Evolutionary conservation across 2,888 invertebrate species (phyloP).

Genomic region (Hydrotaea diabolus): DNA sequence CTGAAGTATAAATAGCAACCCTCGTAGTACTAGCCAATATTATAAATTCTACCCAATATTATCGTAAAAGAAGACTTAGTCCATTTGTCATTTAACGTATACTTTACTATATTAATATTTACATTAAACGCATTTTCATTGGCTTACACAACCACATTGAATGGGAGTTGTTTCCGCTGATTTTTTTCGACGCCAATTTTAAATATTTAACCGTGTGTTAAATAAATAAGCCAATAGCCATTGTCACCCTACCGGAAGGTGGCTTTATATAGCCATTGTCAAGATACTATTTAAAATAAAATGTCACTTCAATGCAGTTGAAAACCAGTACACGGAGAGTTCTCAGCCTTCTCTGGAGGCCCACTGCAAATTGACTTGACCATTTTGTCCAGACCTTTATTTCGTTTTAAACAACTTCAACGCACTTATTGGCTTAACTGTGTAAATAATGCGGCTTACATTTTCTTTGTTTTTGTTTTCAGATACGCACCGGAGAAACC

Average conservation of each 20-base stretch:
- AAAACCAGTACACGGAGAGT: too few relatives aligned
- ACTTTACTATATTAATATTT: not conserved
- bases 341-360: too few relatives aligned
- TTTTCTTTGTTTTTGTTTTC: too few relatives aligned
- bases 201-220: slow-evolving; percentile 10
- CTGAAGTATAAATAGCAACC: too few relatives aligned
- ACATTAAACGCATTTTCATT: slow-evolving; percentile 28
- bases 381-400: not conserved
- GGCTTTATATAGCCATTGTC: too few relatives aligned
- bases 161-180: not conserved
- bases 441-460: not conserved
- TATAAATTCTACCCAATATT: too few relatives aligned
- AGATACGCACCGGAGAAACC: too few relatives aligned
- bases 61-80: not conserved
- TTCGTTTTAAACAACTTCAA: not conserved
- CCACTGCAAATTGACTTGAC: too few relatives aligned
- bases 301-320: too few relatives aligned
- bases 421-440: not conserved
- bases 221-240: not conserved
- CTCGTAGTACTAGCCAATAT: too few relatives aligned
- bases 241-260: not conserved
- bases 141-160: slow-evolving; percentile 6
- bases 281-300: too few relatives aligned
- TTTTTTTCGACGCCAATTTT: not conserved
- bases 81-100: not conserved